Percentiles rank a stretch among this genome's conserved stretches.
Evolutionary conservation across 2,113 vertebrate genomes (phyloP).

Genomic region (Phylloscopus trochilus): DNA sequence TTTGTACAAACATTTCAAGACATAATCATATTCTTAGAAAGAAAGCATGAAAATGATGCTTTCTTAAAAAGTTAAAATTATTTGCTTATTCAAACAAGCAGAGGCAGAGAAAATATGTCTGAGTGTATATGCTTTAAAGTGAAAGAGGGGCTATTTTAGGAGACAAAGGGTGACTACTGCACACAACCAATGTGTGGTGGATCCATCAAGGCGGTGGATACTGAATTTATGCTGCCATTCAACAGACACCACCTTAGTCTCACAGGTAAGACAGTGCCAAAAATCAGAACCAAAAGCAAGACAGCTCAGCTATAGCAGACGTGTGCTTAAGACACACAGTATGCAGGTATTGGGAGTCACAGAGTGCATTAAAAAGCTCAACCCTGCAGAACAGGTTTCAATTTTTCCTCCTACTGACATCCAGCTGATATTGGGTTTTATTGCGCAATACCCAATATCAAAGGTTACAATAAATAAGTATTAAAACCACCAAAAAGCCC

Average conservation of each 20-base stretch:
- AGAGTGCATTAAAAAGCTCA: background rate
- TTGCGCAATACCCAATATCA: rapidly evolving
- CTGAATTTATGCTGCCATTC: background rate
- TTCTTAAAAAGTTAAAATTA: background rate
- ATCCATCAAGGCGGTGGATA: background rate
- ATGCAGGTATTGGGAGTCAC: background rate
- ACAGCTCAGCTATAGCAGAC: background rate
- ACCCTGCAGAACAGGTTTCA: background rate
- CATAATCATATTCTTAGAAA: background rate
- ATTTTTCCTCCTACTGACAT: background rate
- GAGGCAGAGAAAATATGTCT: background rate
- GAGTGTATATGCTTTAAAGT: background rate
- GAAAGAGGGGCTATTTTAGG: background rate
- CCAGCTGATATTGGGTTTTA: background rate
- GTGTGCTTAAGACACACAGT: background rate
- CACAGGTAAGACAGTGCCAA: background rate
- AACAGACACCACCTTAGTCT: background rate
- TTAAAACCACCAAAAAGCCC: background rate
- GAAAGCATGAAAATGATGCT: background rate
- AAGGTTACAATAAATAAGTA: background rate
- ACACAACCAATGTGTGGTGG: background rate
- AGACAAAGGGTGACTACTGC: background rate
- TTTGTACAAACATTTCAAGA: background rate
- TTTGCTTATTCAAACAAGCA: background rate
- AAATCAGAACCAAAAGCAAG: background rate